Conservation (phyloP, 2,888 invertebrate genomes). For the Ethmia dodecea region DNA sequence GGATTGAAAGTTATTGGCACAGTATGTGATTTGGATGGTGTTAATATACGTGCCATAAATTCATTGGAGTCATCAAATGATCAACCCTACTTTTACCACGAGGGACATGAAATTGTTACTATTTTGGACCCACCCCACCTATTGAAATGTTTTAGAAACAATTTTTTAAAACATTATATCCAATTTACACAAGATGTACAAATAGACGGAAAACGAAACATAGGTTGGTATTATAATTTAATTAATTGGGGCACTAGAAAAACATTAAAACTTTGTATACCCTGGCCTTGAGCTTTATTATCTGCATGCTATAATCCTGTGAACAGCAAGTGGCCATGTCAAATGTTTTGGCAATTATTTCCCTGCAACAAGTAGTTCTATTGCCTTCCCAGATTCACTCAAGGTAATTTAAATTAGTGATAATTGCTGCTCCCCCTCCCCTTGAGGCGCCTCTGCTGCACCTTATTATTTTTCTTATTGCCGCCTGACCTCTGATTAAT, state of each 20-base stretch:
- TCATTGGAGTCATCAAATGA: slow-evolving; percentile 13
- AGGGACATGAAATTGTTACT: slow-evolving; percentile 12
- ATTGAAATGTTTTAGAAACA: slow-evolving; percentile 18
- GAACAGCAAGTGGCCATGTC: too few relatives aligned
- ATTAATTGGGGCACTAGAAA: not conserved
- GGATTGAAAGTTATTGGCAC: slow-evolving; percentile 14
- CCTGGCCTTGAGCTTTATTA: too few relatives aligned
- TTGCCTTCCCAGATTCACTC: not conserved
- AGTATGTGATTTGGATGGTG: slow-evolving; percentile 19
- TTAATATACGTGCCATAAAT: slow-evolving; percentile 13
- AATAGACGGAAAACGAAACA: not conserved
- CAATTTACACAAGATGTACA: slow-evolving; percentile 4
- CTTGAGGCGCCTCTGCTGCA: not conserved
- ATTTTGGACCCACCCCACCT: slow-evolving; percentile 17
- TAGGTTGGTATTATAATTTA: not conserved
- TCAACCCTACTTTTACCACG: slow-evolving; percentile 3
- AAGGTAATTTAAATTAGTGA: not conserved
- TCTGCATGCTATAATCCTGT: too few relatives aligned
- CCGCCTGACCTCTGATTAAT: not conserved
- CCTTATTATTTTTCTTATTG: not conserved
- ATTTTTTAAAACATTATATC: slow-evolving; percentile 17
- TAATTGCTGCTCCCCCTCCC: too few relatives aligned
- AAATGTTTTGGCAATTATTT: not conserved
- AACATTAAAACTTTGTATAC: not conserved
- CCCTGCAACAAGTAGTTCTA: not conserved